Evolutionary conservation across 1,140 invertebrate genomes (phyloP).

Genomic region (Drosophila lacteicornis): DNA sequence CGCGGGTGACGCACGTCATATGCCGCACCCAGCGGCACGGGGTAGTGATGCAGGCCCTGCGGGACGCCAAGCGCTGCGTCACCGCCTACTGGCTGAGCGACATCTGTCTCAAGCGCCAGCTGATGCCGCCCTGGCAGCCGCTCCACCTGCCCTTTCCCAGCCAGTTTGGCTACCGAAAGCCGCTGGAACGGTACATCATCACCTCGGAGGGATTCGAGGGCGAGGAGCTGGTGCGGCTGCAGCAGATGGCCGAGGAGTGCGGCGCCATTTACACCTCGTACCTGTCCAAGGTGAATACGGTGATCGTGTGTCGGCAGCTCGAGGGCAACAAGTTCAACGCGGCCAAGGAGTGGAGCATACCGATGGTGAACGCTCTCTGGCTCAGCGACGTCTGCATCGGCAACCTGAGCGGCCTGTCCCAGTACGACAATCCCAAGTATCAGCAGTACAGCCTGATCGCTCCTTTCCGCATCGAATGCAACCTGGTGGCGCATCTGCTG

Average conservation of each 20-base stretch:
- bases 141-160: conserved; percentile 95
- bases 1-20: conserved; percentile 95
- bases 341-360: conserved; percentile 94
- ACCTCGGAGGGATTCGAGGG: conserved; percentile 94
- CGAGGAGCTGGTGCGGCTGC: conserved; percentile 92
- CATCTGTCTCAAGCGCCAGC: conserved; percentile 92
- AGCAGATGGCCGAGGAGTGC: conserved; percentile 92
- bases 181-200: conserved; percentile 90
- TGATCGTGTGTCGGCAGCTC: conserved; percentile 90
- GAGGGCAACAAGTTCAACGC: conserved; percentile 95
- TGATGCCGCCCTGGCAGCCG: conserved; percentile 95
- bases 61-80: conserved; percentile 92
- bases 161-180: conserved; percentile 89
- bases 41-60: conserved; percentile 93
- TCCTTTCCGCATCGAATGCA: conserved; percentile 95
- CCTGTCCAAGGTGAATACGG: conserved; percentile 90
- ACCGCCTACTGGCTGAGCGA: conserved; percentile 98
- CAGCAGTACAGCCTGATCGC: conserved; percentile 92
- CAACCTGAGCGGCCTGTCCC: conserved; percentile 92
- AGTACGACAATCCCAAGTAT: conserved; percentile 93
- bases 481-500: conserved; percentile 94
- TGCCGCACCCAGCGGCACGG: conserved; percentile 95
- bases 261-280: conserved; percentile 93
- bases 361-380: conserved; percentile 97
- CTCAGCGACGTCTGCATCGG: conserved; percentile 96